Percentiles rank a stretch among this genome's conserved stretches.
Conservation (phyloP, 2,797 vertebrate genomes). For the Fundulus diaphanus region DNA sequence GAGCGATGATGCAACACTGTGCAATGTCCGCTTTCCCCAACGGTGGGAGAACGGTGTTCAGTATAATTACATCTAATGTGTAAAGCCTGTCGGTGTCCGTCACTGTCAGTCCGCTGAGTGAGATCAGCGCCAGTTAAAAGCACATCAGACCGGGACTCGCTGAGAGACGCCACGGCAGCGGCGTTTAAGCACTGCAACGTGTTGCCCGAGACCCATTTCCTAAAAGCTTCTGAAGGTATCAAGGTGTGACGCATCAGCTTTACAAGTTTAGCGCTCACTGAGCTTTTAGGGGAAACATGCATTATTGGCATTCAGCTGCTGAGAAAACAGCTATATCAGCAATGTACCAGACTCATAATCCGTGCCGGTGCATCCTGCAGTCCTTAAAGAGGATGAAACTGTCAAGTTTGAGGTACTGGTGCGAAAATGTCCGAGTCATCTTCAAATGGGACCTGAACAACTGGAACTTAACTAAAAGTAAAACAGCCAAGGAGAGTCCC, state of each 20-base stretch:
- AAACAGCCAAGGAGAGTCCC: not conserved
- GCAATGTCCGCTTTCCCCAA: conserved; percentile 7
- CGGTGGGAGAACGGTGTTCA: conserved; percentile 17
- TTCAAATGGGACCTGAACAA: not conserved
- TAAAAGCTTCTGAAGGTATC: conserved; percentile 19
- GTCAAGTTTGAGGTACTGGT: conserved; percentile 6
- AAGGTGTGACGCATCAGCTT: conserved; percentile 28
- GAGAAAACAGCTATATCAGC: conserved; percentile 15
- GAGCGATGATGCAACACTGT: conserved; percentile 3
- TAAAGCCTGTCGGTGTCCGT: conserved; percentile 18
- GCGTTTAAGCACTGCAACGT: not conserved
- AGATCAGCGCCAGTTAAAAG: conserved; percentile 25
- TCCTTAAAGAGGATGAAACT: conserved; percentile 23
- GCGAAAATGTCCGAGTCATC: conserved; percentile 12
- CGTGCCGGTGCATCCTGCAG: not conserved
- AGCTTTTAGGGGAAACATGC: conserved; percentile 5
- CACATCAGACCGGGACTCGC: conserved; percentile 4
- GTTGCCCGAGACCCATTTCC: not conserved
- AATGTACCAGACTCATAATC: conserved; percentile 20
- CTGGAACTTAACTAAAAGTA: not conserved
- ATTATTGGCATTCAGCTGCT: not conserved
- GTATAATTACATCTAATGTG: conserved; percentile 10
- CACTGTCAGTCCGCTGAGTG: conserved; percentile 2
- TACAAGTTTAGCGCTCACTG: conserved; percentile 15
- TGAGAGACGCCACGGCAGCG: not conserved